Evolutionary conservation across 2,797 vertebrate species (phyloP).

Genomic region (Mareca penelope): DNA sequence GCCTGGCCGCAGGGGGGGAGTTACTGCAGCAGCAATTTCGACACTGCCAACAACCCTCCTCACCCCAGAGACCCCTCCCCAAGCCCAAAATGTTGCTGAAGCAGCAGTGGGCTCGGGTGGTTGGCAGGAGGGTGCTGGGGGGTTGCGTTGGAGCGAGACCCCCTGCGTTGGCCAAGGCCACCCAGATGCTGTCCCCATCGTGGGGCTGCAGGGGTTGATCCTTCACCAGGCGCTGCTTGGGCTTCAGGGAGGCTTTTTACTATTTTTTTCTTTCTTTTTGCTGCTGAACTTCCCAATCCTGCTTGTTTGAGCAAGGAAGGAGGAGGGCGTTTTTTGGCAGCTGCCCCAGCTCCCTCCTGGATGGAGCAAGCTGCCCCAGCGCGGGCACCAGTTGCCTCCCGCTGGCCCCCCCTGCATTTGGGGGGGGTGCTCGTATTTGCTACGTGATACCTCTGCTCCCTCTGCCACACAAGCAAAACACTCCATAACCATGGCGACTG

Average conservation of each 20-base stretch:
- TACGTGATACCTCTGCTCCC: not conserved
- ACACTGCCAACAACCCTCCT: not conserved
- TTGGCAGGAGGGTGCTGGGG: fast-evolving
- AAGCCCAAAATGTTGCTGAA: not conserved
- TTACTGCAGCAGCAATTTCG: not conserved
- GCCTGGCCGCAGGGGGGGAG: not conserved
- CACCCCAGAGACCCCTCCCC: not conserved
- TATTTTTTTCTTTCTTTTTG: not conserved
- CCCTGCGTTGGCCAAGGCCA: fast-evolving
- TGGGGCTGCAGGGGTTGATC: not conserved
- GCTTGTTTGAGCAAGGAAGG: not conserved
- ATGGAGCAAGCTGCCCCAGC: not conserved
- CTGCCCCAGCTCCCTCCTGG: not conserved
- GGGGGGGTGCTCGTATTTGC: not conserved
- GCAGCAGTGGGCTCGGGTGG: not conserved
- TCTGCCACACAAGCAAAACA: not conserved
- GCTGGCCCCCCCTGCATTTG: not conserved
- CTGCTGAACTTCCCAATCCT: not conserved
- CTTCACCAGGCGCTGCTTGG: fast-evolving
- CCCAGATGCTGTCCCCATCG: fast-evolving
- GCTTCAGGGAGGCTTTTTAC: not conserved
- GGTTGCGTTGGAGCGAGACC: not conserved
- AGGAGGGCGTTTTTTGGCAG: not conserved
- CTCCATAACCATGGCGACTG: not conserved
- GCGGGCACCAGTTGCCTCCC: not conserved